These are phyloP conservation scores for Steatocranus sp. DNA, from an alignment of 2,797 vertebrate species.

Conservation along the genomic window DNA sequence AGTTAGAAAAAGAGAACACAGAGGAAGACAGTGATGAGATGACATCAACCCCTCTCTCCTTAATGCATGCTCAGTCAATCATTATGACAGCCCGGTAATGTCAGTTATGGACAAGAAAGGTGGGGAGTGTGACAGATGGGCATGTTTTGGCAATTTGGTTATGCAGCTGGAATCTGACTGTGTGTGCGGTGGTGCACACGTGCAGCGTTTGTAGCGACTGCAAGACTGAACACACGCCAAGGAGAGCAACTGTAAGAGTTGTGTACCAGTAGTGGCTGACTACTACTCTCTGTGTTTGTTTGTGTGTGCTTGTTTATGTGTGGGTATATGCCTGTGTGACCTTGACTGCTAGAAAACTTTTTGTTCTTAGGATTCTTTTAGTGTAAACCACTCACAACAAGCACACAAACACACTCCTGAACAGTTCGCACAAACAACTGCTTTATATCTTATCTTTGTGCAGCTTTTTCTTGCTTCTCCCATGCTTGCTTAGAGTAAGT, in stretches of 20 bases:
- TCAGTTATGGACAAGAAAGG: neutral
- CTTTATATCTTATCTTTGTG: neutral
- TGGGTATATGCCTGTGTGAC: neutral
- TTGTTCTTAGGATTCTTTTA: neutral
- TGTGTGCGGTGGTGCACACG: neutral
- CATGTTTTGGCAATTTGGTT: neutral
- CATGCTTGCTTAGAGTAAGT: neutral
- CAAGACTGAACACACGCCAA: neutral
- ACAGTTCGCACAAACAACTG: neutral
- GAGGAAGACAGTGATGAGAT: slow-evolving; percentile 17
- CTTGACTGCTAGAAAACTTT: neutral
- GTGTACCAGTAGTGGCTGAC: neutral
- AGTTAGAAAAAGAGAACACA: neutral
- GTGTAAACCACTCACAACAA: neutral
- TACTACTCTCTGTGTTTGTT: neutral
- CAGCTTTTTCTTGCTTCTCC: neutral
- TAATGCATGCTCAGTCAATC: slow-evolving; percentile 38
- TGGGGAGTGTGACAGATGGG: slow-evolving; percentile 3
- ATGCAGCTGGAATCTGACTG: neutral
- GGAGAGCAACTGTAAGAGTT: neutral
- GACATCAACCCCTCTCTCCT: slow-evolving; percentile 39
- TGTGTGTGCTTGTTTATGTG: neutral
- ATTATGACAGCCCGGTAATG: slow-evolving; percentile 20
- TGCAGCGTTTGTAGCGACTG: neutral
- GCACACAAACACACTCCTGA: neutral